phyloP scores from a whole-genome alignment of 2,797 vertebrate species.

The Myioborus miniatus region DNA sequence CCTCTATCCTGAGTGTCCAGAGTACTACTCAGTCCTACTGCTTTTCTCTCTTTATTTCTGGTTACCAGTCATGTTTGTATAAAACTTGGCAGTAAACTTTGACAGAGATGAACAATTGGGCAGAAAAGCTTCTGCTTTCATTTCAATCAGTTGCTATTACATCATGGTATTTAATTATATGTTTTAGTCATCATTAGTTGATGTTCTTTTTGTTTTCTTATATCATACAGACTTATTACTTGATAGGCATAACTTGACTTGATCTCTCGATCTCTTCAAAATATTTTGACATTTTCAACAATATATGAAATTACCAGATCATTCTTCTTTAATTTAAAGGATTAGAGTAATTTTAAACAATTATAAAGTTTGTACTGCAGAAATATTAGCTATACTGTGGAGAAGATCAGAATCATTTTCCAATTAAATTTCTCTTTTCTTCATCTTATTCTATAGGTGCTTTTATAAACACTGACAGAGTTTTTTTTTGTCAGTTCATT shows the following conservation, averaged over 20 bases:
- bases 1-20: background rate
- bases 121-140: background rate
- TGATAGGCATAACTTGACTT: background rate
- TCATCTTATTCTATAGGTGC: background rate
- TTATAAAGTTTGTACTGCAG: background rate
- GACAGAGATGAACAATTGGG: background rate
- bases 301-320: background rate
- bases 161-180: background rate
- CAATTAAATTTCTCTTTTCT: background rate
- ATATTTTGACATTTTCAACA: background rate
- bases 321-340: background rate
- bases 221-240: background rate
- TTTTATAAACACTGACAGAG: background rate
- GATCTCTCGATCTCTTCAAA: background rate
- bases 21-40: background rate
- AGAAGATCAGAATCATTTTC: background rate
- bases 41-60: background rate
- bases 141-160: background rate
- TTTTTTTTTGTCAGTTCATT: background rate
- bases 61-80: background rate
- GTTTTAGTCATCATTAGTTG: background rate
- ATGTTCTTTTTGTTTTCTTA: background rate
- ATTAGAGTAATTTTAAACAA: background rate
- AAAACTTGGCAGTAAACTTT: background rate
- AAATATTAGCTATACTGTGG: background rate